These are phyloP conservation scores for Eumaeus atala DNA, from an alignment of 1,140 invertebrate genomes.

Conservation along the genomic window DNA sequence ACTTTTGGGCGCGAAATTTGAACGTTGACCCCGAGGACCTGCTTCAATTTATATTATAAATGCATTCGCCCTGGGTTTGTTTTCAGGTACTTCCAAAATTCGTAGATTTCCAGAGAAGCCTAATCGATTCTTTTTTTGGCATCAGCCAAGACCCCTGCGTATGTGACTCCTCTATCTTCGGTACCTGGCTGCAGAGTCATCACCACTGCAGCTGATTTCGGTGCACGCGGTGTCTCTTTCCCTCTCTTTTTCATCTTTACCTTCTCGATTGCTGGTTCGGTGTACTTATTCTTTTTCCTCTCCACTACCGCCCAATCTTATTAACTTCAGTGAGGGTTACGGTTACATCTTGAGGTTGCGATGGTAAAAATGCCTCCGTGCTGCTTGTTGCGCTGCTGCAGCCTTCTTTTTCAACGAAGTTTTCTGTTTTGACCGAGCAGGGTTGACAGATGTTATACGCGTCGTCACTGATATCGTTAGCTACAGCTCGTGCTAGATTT, in stretches of 20 bases:
- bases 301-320: not conserved
- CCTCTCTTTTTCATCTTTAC: not conserved
- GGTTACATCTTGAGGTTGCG: too few relatives aligned
- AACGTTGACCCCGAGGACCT: too few relatives aligned
- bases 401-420: not conserved
- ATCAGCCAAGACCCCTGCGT: slow-evolving; percentile 1
- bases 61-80: too few relatives aligned
- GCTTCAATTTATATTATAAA: too few relatives aligned
- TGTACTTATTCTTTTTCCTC: not conserved
- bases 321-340: not conserved
- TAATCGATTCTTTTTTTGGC: slow-evolving; percentile 9
- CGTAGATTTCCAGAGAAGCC: slow-evolving; percentile 1
- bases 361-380: not conserved
- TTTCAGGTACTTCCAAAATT: too few relatives aligned
- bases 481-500: not conserved
- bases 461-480: not conserved
- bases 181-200: slow-evolving; percentile 18
- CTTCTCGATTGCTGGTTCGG: not conserved
- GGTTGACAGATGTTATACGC: not conserved
- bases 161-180: slow-evolving; percentile 9
- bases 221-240: slow-evolving; percentile 5
- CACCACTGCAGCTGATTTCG: slow-evolving; percentile 17
- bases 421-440: not conserved
- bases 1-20: too few relatives aligned
- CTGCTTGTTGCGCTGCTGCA: not conserved